These are phyloP conservation scores for Brachyhypopomus occidentalis DNA, from an alignment of 2,113 vertebrate genomes.

Conservation along the genomic window DNA sequence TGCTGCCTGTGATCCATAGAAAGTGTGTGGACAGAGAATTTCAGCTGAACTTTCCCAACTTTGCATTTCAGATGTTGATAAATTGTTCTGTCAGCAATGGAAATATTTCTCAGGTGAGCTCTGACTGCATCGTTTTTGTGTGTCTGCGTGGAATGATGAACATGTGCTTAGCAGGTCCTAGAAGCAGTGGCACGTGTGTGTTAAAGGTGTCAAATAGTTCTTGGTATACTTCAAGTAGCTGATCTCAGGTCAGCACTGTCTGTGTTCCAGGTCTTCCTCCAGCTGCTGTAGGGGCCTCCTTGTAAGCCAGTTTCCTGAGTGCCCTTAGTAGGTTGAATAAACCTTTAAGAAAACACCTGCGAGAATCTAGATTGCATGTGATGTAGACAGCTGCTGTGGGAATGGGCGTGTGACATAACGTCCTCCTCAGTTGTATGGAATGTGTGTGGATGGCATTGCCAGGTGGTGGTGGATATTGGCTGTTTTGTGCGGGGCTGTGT, in stretches of 20 bases:
- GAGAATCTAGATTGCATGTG: neutral
- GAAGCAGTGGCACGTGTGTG: neutral
- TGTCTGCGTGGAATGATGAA: neutral
- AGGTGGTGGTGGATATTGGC: conserved; percentile 11
- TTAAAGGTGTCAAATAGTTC: neutral
- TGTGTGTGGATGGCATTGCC: neutral
- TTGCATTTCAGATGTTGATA: conserved; percentile 49
- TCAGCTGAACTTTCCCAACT: neutral
- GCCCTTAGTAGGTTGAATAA: neutral
- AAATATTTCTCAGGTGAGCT: neutral
- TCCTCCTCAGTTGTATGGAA: conserved; percentile 2
- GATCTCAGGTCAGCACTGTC: neutral
- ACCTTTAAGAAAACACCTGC: neutral
- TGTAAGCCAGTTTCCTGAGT: neutral
- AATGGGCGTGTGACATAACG: neutral
- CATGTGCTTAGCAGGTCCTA: neutral
- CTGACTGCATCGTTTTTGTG: neutral
- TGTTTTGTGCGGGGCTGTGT: conserved; percentile 7
- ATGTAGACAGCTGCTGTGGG: neutral
- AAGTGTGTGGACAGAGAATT: too few relatives aligned
- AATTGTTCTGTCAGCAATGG: conserved; percentile 28
- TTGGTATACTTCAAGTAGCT: neutral
- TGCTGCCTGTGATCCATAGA: neutral
- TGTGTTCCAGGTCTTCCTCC: neutral
- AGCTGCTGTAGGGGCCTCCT: neutral